Percentiles rank a stretch among this genome's conserved stretches.
Evolutionary conservation across 1,140 invertebrate species (phyloP).

Genomic region (Zeugodacus cucurbitae): DNA sequence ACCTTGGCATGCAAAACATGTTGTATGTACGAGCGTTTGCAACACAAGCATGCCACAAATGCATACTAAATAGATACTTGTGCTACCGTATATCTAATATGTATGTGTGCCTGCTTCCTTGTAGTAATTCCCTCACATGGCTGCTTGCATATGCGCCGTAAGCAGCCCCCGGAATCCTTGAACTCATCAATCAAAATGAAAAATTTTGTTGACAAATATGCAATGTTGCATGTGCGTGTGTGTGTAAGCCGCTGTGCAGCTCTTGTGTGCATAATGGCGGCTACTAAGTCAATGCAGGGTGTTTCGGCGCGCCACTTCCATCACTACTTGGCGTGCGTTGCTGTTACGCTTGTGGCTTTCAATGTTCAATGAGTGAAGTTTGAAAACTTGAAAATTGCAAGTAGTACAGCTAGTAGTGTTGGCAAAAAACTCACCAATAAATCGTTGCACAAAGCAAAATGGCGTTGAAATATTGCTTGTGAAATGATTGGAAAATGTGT

Average conservation of each 20-base stretch:
- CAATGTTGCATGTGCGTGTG: not conserved
- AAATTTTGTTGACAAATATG: constrained; percentile 38
- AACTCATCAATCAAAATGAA: constrained; percentile 38
- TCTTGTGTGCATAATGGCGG: not conserved
- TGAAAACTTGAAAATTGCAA: not conserved
- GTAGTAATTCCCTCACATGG: not conserved
- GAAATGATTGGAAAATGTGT: constrained; percentile 5
- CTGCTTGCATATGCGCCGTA: not conserved
- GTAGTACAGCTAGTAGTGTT: not conserved
- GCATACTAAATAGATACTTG: not conserved
- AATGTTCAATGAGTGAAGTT: constrained; percentile 4
- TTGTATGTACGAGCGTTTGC: not conserved
- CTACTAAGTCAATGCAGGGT: not conserved
- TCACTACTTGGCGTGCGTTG: not conserved
- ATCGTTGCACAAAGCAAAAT: not conserved
- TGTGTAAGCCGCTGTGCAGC: not conserved
- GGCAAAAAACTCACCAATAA: not conserved
- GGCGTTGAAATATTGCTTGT: not conserved
- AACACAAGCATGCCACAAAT: not conserved
- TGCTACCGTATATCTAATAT: not conserved
- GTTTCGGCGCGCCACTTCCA: not conserved
- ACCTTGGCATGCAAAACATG: constrained; percentile 13
- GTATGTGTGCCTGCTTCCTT: not conserved
- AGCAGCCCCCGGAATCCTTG: constrained; percentile 11
- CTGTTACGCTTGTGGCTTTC: not conserved